Evolutionary conservation across 2,888 invertebrate genomes (phyloP).

Genomic region (Trimorus sp.): DNA sequence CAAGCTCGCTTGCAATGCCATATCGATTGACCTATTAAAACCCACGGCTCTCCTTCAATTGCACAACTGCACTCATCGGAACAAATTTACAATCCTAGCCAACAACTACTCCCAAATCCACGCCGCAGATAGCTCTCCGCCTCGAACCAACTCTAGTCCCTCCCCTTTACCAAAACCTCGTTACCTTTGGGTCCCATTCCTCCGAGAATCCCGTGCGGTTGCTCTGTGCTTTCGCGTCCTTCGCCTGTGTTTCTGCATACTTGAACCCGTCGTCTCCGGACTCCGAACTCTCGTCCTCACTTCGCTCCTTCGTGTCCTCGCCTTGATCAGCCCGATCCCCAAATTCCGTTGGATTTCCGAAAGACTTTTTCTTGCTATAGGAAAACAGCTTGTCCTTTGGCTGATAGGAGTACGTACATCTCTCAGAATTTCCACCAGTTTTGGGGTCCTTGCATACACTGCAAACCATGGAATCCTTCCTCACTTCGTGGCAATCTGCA

Average conservation of each 20-base stretch:
- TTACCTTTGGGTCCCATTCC: constrained; percentile 60
- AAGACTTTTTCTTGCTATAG: constrained; percentile 75
- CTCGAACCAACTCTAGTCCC: too few species aligned
- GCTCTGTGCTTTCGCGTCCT: not conserved
- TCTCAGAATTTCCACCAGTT: constrained; percentile 89
- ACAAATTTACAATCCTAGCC: too few species aligned
- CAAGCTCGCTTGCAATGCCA: constrained; percentile 9
- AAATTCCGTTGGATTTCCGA: constrained; percentile 70
- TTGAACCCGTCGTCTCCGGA: constrained; percentile 39
- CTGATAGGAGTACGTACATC: constrained; percentile 89
- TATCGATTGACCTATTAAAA: not conserved
- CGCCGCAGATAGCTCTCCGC: too few species aligned
- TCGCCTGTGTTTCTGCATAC: constrained; percentile 33
- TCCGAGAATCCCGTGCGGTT: constrained; percentile 26
- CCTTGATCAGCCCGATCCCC: not conserved
- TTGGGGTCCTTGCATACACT: constrained; percentile 88
- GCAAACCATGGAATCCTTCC: constrained; percentile 87
- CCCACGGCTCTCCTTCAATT: too few species aligned
- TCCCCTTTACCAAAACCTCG: not conserved
- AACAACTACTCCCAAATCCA: too few species aligned
- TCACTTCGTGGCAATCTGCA: constrained; percentile 85
- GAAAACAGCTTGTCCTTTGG: constrained; percentile 86
- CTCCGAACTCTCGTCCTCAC: constrained; percentile 19
- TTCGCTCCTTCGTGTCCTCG: not conserved
- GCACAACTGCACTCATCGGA: too few species aligned